A percentile compares a stretch with the other conserved stretches of the same genome.
Conservation (phyloP, 2,113 vertebrate genomes). For the Salvelinus sp. region DNA sequence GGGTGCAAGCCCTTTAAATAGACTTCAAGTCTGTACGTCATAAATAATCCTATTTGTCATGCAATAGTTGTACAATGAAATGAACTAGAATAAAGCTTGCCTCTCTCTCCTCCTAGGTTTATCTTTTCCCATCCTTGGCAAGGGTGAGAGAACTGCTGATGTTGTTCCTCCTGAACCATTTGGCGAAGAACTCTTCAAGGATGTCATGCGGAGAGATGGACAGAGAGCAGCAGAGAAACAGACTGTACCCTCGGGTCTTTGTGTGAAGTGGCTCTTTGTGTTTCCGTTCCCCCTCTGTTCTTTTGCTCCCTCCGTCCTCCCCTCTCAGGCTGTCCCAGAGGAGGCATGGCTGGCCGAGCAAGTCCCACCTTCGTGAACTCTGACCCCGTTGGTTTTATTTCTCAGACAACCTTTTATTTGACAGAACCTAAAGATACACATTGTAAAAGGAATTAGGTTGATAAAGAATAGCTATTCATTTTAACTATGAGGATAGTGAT, state of each 20-base stretch:
- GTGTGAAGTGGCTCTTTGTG: neutral
- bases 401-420: conserved; percentile 65
- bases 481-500: conserved; percentile 56
- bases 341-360: conserved; percentile 28
- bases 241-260: neutral
- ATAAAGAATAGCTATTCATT: conserved; percentile 66
- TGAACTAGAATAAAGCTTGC: neutral
- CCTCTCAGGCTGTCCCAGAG: conserved; percentile 7
- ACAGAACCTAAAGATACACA: conserved; percentile 60
- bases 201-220: conserved; percentile 36
- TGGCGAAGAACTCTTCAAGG: conserved; percentile 45
- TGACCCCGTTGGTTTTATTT: conserved; percentile 39
- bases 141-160: conserved; percentile 55
- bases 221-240: conserved; percentile 9
- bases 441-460: conserved; percentile 45
- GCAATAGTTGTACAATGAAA: neutral
- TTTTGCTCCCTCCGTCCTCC: conserved; percentile 2
- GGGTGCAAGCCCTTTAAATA: neutral
- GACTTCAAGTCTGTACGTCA: neutral
- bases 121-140: conserved; percentile 41
- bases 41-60: neutral
- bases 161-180: conserved; percentile 47
- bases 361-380: conserved; percentile 15
- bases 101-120: conserved; percentile 42
- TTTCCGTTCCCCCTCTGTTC: conserved; percentile 3